phyloP scores from a whole-genome alignment of 2,888 invertebrate species.

The Aleiodes testaceus region DNA sequence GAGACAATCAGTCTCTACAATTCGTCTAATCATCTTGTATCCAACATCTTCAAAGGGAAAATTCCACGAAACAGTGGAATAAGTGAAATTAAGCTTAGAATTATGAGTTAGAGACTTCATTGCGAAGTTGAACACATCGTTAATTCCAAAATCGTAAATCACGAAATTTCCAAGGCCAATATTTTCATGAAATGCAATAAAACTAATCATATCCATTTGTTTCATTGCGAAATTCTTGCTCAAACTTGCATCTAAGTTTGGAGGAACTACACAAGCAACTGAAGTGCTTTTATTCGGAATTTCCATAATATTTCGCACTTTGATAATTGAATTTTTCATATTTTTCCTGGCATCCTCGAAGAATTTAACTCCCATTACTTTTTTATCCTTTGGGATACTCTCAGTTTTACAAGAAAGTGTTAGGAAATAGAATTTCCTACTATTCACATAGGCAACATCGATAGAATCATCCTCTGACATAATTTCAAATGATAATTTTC shows the following conservation, averaged over 20 bases:
- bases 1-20: constrained; percentile 80
- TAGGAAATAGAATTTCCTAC: constrained; percentile 75
- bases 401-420: constrained; percentile 71
- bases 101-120: constrained; percentile 58
- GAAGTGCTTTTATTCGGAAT: constrained; percentile 72
- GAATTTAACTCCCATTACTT: constrained; percentile 54
- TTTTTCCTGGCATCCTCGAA: constrained; percentile 28
- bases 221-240: constrained; percentile 73
- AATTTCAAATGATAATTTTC: constrained; percentile 66
- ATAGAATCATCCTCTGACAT: constrained; percentile 68
- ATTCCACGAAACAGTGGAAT: constrained; percentile 79
- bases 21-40: constrained; percentile 67
- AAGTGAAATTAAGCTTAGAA: constrained; percentile 70
- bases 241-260: constrained; percentile 59
- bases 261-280: constrained; percentile 79
- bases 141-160: constrained; percentile 77
- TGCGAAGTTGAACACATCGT: constrained; percentile 71
- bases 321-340: constrained; percentile 71
- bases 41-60: constrained; percentile 77
- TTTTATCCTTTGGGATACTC: neutral
- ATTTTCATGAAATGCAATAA: constrained; percentile 80
- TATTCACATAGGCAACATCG: constrained; percentile 67
- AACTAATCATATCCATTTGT: constrained; percentile 78
- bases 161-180: constrained; percentile 80
- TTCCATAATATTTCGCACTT: constrained; percentile 63